These are phyloP conservation scores for Ceyx margarethae DNA, from an alignment of 2,113 vertebrate species.

Conservation along the genomic window DNA sequence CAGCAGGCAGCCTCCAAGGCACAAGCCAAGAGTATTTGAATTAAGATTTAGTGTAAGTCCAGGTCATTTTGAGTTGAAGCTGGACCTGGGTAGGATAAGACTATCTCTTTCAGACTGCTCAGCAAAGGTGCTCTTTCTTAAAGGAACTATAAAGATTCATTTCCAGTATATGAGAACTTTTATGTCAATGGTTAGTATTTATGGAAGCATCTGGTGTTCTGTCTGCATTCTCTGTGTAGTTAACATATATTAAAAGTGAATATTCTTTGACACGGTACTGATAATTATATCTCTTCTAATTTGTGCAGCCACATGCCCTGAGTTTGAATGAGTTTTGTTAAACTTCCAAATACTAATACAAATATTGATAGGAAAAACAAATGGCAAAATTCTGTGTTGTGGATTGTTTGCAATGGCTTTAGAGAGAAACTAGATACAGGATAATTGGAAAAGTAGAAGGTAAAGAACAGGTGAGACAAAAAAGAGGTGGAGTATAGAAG, in stretches of 20 bases:
- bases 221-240: neutral
- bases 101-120: neutral
- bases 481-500: neutral
- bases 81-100: neutral
- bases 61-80: neutral
- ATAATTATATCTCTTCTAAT: neutral
- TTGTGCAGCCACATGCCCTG: neutral
- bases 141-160: neutral
- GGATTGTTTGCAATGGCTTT: neutral
- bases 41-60: neutral
- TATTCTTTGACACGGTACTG: neutral
- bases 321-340: neutral
- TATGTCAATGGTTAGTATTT: neutral
- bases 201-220: neutral
- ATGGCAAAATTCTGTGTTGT: neutral
- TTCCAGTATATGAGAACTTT: neutral
- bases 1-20: neutral
- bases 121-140: neutral
- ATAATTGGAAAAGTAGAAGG: neutral
- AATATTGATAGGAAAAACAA: neutral
- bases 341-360: neutral
- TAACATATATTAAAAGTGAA: neutral
- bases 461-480: neutral
- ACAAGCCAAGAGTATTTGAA: neutral
- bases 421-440: neutral